These are phyloP conservation scores for Papilio polyxenes DNA, from an alignment of 1,140 invertebrate genomes.

Conservation along the genomic window DNA sequence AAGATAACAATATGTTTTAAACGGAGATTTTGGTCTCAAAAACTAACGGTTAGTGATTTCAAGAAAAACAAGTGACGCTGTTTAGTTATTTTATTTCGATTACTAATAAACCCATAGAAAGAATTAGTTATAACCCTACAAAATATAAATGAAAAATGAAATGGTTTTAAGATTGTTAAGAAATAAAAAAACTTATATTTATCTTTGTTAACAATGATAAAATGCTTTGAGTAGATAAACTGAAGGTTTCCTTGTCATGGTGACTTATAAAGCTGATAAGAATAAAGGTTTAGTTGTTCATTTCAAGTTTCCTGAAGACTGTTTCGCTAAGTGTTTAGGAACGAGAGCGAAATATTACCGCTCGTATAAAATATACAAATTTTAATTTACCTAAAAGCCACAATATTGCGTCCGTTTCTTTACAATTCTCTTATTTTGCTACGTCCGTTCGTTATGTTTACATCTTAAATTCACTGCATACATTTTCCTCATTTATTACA, in stretches of 20 bases:
- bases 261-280: background rate
- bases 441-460: background rate
- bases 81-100: too few species aligned
- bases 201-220: too few species aligned
- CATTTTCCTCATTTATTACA: background rate
- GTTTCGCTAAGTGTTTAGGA: constrained; percentile 16
- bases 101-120: too few species aligned
- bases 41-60: background rate
- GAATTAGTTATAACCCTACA: too few species aligned
- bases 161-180: too few species aligned
- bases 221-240: too few species aligned
- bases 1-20: too few species aligned
- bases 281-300: constrained; percentile 37
- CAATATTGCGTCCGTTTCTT: constrained; percentile 14
- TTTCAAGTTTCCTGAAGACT: constrained; percentile 11
- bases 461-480: background rate
- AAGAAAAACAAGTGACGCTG: background rate
- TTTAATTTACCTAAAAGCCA: constrained; percentile 29
- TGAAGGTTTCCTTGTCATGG: too few species aligned
- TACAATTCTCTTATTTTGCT: background rate
- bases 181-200: too few species aligned
- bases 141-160: too few species aligned
- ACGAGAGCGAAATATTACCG: background rate
- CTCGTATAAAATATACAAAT: constrained; percentile 23
- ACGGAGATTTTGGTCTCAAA: too few species aligned